phyloP scores from a whole-genome alignment of 30 jellyfish, hydroid and myxozoan genomes.

The Aurelia sp. region DNA sequence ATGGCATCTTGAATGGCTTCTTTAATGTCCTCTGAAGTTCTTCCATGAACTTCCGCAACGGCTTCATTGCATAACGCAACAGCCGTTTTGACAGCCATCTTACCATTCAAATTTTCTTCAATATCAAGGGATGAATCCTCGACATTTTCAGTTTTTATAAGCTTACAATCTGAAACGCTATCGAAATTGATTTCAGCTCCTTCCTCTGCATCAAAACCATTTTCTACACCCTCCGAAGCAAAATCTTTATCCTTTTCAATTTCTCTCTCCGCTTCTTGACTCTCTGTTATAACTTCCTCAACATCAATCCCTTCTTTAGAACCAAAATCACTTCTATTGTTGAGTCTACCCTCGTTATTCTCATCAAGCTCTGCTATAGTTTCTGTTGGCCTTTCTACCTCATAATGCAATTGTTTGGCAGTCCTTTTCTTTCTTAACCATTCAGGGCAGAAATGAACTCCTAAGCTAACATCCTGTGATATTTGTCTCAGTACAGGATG shows the following conservation, averaged over 20 bases:
- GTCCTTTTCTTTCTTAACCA: slow-evolving; percentile 62
- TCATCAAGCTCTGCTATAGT: slow-evolving; percentile 33
- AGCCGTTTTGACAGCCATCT: not conserved
- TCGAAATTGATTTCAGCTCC: not conserved
- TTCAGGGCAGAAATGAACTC: slow-evolving; percentile 85
- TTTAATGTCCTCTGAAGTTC: slow-evolving; percentile 37
- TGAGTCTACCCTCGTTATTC: slow-evolving; percentile 2
- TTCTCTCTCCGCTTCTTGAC: not conserved
- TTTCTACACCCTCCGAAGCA: no score
- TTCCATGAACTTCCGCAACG: slow-evolving; percentile 38
- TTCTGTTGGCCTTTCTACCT: no score
- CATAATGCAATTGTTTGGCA: no score
- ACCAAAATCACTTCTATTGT: not conserved
- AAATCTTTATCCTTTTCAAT: not conserved
- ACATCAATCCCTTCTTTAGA: not conserved
- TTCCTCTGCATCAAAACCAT: not conserved
- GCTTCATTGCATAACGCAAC: no score
- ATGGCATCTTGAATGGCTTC: slow-evolving; percentile 85
- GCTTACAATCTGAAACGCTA: not conserved
- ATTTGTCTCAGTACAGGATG: slow-evolving; percentile 55
- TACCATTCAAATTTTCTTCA: no score
- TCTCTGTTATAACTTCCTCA: not conserved
- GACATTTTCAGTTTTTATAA: not conserved
- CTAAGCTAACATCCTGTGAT: slow-evolving; percentile 48
- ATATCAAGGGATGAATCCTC: not conserved